Base-by-base conservation (phyloP, 2,888 invertebrate species). In the Leptinotarsa peninsularis region DNA sequence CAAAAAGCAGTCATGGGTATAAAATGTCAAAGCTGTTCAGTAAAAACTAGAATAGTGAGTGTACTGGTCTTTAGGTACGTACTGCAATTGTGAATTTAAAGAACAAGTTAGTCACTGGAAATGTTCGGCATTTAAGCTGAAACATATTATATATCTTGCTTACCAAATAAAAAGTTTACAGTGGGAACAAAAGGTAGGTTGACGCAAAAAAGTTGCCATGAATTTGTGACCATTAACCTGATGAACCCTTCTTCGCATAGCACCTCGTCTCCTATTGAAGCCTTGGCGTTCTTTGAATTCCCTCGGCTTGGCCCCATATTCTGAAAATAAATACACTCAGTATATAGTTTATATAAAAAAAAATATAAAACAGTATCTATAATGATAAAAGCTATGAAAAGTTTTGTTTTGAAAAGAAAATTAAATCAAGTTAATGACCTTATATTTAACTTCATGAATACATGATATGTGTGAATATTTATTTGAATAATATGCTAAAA, bases 101-200 rank as follows among this genome's bases (percentile, higher is more conserved):
- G n/a, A 52, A 52, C n/a, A 5, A 52, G 52, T 52, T 52, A 52
- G 52, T 52, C 52, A 52, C 52, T 17, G n/a, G 15, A 52, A 52
- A 52, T 52, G n/a, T 52, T n/a, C 52, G 4, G 52, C 52, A n/a
- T 52, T 52, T n/a, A 52, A 52, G 52, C n/a, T 52, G 52, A 52
- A 52, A 52, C n/a, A 52, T 52, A 52, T 15, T 7, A 56, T 54
- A 14, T 2, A 66, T 49, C 49, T 18, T 13, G 89, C 92, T 91
- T 89, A 97, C 99, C 99, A 99, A 88, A 99, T 99, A 90, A 99
- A 99, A 90, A 98, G 98, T 84, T 96, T 94, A 91, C 99, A 99
- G 90, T 98, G 98, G 87, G 98, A 98, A 92, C 99, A 99, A 91
- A 99, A 99, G 84, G 99, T 99, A 82, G 99, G 99, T 90, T 99